A percentile compares a stretch with the other conserved stretches of the same genome.
Evolutionary conservation across 2,797 vertebrate species (phyloP).

Genomic region (Monodelphis domestica): DNA sequence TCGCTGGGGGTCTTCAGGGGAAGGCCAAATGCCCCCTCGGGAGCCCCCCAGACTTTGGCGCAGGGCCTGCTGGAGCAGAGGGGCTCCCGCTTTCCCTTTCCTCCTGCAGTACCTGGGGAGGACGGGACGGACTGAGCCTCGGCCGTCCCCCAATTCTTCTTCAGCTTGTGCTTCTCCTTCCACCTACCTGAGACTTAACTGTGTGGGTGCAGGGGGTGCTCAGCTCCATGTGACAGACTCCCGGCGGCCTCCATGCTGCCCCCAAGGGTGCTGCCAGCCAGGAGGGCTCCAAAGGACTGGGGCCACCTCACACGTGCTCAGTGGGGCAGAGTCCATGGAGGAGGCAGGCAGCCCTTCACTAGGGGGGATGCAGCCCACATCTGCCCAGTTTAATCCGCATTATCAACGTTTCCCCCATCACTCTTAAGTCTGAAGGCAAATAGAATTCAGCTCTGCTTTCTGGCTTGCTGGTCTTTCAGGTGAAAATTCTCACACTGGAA

Average conservation of each 20-base stretch:
- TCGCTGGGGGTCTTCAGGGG: no score
- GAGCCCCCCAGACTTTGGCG: background rate
- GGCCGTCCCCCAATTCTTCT: constrained; percentile 1
- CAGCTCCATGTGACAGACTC: constrained; percentile 11
- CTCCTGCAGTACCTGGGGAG: accelerated
- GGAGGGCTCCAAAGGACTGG: background rate
- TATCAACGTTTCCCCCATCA: background rate
- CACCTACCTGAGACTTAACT: constrained; percentile 43
- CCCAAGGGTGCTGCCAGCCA: background rate
- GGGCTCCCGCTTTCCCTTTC: accelerated
- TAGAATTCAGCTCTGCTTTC: background rate
- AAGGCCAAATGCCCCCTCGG: no score
- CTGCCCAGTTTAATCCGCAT: background rate
- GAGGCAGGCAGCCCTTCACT: no score
- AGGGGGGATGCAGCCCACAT: no score
- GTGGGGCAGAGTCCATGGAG: no score
- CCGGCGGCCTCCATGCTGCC: constrained; percentile 1
- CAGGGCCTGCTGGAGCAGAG: no score
- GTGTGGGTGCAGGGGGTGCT: constrained; percentile 30
- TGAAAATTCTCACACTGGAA: background rate
- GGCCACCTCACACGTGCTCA: no score
- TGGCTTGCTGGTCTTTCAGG: background rate
- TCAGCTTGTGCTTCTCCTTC: constrained; percentile 34
- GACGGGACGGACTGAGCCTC: background rate
- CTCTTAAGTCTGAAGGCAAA: background rate